These are phyloP conservation scores for Phoebastria nigripes DNA, from an alignment of 2,797 vertebrate genomes.

Conservation along the genomic window DNA sequence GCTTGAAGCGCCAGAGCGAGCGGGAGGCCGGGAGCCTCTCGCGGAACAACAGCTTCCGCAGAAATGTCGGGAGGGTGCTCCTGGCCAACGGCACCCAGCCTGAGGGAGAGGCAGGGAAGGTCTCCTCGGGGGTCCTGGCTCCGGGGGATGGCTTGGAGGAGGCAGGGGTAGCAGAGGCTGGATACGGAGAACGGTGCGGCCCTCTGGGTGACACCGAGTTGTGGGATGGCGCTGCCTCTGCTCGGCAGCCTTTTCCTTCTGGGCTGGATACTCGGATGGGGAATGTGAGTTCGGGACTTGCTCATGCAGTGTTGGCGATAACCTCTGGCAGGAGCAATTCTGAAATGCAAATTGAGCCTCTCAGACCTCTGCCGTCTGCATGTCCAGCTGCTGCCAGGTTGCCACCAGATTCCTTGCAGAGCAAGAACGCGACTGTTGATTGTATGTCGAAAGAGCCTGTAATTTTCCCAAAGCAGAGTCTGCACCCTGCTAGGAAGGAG, in stretches of 20 bases:
- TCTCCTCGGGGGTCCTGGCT: not conserved
- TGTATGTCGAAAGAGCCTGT: conserved; percentile 19
- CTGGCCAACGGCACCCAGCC: conserved; percentile 69
- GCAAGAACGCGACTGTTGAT: not conserved
- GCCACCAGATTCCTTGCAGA: not conserved
- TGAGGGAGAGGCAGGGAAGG: not conserved
- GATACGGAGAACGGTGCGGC: not conserved
- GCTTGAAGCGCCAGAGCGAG: conserved; percentile 78
- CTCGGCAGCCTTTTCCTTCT: conserved; percentile 7
- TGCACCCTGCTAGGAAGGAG: conserved; percentile 49
- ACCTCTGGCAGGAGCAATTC: not conserved
- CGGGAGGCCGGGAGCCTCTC: conserved; percentile 79
- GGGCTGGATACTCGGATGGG: conserved; percentile 24
- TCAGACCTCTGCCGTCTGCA: not conserved
- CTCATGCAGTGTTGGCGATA: conserved; percentile 11
- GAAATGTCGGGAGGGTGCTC: conserved; percentile 85
- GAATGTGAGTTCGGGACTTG: conserved; percentile 18
- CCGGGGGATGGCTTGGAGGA: not conserved
- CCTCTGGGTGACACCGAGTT: not conserved
- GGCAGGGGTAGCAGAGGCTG: not conserved
- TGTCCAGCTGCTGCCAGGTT: conserved; percentile 16
- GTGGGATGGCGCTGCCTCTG: conserved; percentile 26
- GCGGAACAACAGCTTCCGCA: conserved; percentile 85
- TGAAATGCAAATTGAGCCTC: conserved; percentile 14
- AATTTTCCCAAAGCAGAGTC: not conserved